These are phyloP conservation scores for Lymantria monacha DNA, from an alignment of 2,888 invertebrate genomes.

Conservation along the genomic window DNA sequence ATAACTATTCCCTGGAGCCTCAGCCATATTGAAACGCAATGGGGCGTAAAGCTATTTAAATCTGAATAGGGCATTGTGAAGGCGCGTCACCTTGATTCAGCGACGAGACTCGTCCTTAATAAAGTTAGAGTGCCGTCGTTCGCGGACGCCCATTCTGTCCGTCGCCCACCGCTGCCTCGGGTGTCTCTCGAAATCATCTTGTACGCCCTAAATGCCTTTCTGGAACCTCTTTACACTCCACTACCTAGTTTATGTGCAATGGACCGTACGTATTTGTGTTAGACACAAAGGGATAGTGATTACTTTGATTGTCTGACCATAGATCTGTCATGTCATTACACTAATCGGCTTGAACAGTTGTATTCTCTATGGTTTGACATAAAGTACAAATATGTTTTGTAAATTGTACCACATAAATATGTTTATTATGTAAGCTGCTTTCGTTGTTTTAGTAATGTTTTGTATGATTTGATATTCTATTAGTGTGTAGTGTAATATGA, in stretches of 20 bases:
- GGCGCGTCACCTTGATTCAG: conserved; percentile 78
- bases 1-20: conserved; percentile 71
- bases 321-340: conserved; percentile 9
- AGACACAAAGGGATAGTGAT: conserved; percentile 36
- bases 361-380: not conserved
- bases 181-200: conserved; percentile 55
- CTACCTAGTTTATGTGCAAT: conserved; percentile 47
- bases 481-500: too few relatives aligned
- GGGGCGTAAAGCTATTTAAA: conserved; percentile 82
- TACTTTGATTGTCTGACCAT: conserved; percentile 32
- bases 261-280: conserved; percentile 38
- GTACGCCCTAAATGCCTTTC: conserved; percentile 56
- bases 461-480: too few relatives aligned
- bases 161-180: conserved; percentile 52
- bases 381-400: not conserved
- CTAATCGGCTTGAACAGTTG: not conserved
- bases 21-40: conserved; percentile 77
- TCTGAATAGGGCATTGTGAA: conserved; percentile 80
- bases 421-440: too few relatives aligned
- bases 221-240: conserved; percentile 47
- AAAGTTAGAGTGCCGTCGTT: conserved; percentile 72
- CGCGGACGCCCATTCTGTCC: conserved; percentile 52
- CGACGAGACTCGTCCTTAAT: conserved; percentile 69
- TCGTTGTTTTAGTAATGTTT: too few relatives aligned
- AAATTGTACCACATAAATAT: too few relatives aligned